Percentiles rank a stretch among this genome's conserved stretches.
These are phyloP conservation scores for Drosophila percnosoma DNA, from an alignment of 2,888 invertebrate species.

Conservation along the genomic window DNA sequence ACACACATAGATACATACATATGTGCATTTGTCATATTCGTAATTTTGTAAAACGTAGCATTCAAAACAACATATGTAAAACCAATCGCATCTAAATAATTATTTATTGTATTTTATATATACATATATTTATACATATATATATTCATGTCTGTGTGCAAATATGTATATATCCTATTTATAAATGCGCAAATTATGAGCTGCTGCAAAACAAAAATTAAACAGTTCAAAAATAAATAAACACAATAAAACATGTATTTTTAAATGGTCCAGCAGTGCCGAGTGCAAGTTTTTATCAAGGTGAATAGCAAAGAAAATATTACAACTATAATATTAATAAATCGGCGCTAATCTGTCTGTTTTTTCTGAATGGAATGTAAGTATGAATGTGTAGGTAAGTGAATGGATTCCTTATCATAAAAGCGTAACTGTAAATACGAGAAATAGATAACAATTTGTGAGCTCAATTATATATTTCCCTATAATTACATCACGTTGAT, in stretches of 20 bases:
- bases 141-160: neutral
- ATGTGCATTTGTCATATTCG: conserved; percentile 56
- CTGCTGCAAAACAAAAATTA: conserved; percentile 31
- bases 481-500: neutral
- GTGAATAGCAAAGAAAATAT: neutral
- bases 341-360: neutral
- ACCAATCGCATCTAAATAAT: conserved; percentile 27
- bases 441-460: neutral
- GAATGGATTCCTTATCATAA: neutral
- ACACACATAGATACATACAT: neutral
- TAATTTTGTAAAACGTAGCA: conserved; percentile 41
- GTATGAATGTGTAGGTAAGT: neutral
- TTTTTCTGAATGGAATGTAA: neutral
- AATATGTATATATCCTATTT: conserved; percentile 48
- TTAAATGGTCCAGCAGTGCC: neutral
- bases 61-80: conserved; percentile 9
- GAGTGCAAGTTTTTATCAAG: neutral
- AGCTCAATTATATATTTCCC: neutral
- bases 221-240: conserved; percentile 14
- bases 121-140: neutral
- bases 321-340: neutral
- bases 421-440: neutral
- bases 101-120: conserved; percentile 74
- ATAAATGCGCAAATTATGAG: conserved; percentile 24
- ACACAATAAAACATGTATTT: neutral